These are phyloP conservation scores for Tenualosa ilisha DNA, from an alignment of 2,797 vertebrate genomes.

Conservation along the genomic window DNA sequence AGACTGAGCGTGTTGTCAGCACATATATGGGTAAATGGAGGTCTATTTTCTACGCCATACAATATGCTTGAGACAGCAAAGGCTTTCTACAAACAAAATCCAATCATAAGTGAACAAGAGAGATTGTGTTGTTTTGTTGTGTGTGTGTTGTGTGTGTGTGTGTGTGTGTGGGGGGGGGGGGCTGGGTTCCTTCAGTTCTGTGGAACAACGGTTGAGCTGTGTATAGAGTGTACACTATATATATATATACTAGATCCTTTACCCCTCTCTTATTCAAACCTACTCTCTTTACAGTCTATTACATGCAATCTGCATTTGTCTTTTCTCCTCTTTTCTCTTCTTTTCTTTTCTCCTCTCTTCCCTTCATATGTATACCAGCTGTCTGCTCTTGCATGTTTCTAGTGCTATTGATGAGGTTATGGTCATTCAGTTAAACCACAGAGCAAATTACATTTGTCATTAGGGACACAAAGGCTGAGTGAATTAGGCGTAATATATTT, in stretches of 20 bases:
- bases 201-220: background rate
- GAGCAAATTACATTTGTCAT: conserved; percentile 57
- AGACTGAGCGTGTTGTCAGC: background rate
- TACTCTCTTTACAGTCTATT: too few relatives aligned
- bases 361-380: background rate
- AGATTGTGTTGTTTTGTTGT: background rate
- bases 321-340: too few relatives aligned
- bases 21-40: background rate
- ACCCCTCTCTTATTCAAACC: too few relatives aligned
- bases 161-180: too few relatives aligned
- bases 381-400: conserved; percentile 29
- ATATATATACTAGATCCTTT: too few relatives aligned
- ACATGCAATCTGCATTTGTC: too few relatives aligned
- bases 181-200: background rate
- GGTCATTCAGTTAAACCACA: conserved; percentile 48
- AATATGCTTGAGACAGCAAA: background rate
- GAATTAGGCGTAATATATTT: too few relatives aligned
- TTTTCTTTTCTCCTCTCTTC: background rate
- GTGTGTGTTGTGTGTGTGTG: too few relatives aligned
- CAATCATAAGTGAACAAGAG: background rate
- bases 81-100: conserved; percentile 12
- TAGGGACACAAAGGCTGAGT: too few relatives aligned
- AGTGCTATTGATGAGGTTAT: conserved; percentile 43
- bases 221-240: too few relatives aligned
- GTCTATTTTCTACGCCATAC: background rate